Conservation (phyloP, 2,113 vertebrate species). For the Xyrauchen texanus region DNA sequence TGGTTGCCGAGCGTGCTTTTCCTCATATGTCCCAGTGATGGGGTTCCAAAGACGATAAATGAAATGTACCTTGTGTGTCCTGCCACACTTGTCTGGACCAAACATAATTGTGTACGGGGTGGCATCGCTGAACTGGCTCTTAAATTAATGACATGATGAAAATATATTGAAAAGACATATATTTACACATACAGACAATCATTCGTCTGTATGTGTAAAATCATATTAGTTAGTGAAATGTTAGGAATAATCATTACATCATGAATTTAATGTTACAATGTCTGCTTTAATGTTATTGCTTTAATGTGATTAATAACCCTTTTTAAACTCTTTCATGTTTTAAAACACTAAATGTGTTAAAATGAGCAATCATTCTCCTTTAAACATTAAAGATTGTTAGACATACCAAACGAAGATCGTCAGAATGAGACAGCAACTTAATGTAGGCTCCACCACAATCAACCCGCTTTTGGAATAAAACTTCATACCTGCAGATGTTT, state of each 20-base stretch:
- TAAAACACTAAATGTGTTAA: background rate
- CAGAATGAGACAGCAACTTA: slow-evolving; percentile 58
- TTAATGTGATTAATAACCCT: too few species aligned
- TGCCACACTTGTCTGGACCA: slow-evolving; percentile 64
- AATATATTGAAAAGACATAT: too few species aligned
- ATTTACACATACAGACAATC: too few species aligned
- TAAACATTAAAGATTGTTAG: background rate
- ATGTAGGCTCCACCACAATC: slow-evolving; percentile 65
- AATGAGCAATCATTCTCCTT: background rate
- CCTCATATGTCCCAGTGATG: slow-evolving; percentile 51
- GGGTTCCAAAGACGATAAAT: slow-evolving; percentile 58
- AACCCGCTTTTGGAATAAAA: slow-evolving; percentile 55
- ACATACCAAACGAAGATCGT: slow-evolving; percentile 58
- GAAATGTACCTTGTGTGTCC: slow-evolving; percentile 58
- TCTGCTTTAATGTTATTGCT: too few species aligned
- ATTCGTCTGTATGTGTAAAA: too few species aligned
- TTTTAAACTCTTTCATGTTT: too few species aligned
- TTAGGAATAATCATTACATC: too few species aligned
- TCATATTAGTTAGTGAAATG: too few species aligned
- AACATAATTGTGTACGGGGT: slow-evolving; percentile 66
- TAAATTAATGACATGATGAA: background rate
- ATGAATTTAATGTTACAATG: too few species aligned
- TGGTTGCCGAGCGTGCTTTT: slow-evolving; percentile 60
- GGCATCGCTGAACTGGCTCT: slow-evolving; percentile 59
- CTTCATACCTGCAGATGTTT: slow-evolving; percentile 57